Evolutionary conservation across 2,113 vertebrate genomes (phyloP).

Genomic region (Leptobrachium leishanense): DNA sequence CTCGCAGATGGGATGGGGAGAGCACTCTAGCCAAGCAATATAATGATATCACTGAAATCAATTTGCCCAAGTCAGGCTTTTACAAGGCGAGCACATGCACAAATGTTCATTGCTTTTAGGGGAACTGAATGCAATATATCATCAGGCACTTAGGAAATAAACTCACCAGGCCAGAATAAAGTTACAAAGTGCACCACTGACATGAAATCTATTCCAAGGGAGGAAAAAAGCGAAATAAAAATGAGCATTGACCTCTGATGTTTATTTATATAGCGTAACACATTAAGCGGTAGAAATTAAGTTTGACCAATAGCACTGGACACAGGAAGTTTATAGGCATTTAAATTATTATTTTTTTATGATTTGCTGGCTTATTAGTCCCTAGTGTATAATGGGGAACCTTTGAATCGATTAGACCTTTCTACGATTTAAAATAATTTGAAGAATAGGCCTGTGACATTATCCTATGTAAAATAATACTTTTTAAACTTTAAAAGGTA

Average conservation of each 20-base stretch:
- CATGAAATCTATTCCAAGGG: slow-evolving; percentile 30
- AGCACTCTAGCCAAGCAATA: slow-evolving; percentile 22
- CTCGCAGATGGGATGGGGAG: background rate
- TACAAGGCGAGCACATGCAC: slow-evolving; percentile 3
- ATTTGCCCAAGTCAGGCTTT: slow-evolving; percentile 32
- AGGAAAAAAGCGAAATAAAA: slow-evolving; percentile 27
- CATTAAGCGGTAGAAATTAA: slow-evolving; percentile 17
- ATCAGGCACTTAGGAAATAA: slow-evolving; percentile 37
- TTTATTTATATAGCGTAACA: slow-evolving; percentile 31
- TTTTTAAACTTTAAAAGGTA: too few species aligned
- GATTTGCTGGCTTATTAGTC: too few species aligned
- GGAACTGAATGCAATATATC: slow-evolving; percentile 30
- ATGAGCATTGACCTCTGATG: slow-evolving; percentile 16
- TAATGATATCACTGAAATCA: slow-evolving; percentile 43
- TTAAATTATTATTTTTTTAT: too few species aligned
- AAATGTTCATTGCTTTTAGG: slow-evolving; percentile 18
- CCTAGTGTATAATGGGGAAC: too few species aligned
- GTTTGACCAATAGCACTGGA: slow-evolving; percentile 27
- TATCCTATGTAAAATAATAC: too few species aligned
- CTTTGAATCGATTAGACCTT: too few species aligned
- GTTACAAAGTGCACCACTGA: slow-evolving; percentile 34
- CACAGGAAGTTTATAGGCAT: background rate
- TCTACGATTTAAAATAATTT: too few species aligned
- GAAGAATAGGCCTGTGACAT: too few species aligned
- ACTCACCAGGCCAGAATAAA: slow-evolving; percentile 33